Conservation (phyloP, 2,797 vertebrate genomes). For the Urophycis tenuis region DNA sequence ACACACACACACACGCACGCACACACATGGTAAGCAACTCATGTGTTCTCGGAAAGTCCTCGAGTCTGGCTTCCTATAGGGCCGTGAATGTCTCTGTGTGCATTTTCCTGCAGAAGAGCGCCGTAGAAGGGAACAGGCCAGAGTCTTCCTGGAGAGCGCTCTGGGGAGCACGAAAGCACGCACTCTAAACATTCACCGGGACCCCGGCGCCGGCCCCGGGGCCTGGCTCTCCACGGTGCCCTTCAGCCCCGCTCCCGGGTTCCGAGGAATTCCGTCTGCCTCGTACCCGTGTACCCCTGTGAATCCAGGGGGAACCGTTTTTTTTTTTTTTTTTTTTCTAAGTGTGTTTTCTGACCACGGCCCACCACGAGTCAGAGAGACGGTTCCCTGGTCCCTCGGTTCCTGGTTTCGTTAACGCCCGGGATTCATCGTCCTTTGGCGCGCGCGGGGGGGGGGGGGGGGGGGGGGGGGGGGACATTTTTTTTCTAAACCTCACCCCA, state of each 20-base stretch:
- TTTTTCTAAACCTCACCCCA: conserved; percentile 18
- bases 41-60: conserved; percentile 49
- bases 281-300: background rate
- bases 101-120: conserved; percentile 38
- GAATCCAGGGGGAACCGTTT: too few species aligned
- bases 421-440: background rate
- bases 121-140: conserved; percentile 60
- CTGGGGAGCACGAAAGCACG: conserved; percentile 68
- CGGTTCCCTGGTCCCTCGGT: too few species aligned
- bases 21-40: conserved; percentile 24
- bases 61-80: conserved; percentile 45
- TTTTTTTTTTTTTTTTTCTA: too few species aligned
- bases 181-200: conserved; percentile 48
- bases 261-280: conserved; percentile 46
- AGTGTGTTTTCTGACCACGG: background rate
- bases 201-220: conserved; percentile 56
- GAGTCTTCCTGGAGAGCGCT: conserved; percentile 49
- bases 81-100: conserved; percentile 47
- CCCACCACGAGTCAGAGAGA: background rate
- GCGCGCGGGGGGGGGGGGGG: background rate
- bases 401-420: background rate
- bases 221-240: conserved; percentile 45
- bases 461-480: background rate
- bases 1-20: conserved; percentile 14
- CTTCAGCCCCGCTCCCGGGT: conserved; percentile 43